Base-by-base conservation (phyloP, 2,113 vertebrate genomes). In the Pterocles orientalis region DNA sequence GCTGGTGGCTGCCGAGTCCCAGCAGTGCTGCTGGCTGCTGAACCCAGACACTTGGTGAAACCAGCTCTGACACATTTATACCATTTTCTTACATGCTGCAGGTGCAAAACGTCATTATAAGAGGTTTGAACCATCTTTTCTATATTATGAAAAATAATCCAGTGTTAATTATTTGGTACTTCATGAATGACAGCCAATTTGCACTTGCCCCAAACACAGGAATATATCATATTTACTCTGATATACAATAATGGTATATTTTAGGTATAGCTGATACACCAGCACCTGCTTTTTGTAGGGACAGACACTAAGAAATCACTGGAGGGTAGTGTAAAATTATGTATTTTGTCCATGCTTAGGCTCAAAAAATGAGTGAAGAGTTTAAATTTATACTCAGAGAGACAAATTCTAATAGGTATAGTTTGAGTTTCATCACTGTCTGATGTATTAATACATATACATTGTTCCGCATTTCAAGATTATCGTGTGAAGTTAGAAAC, bases 21-120 rank as follows among this genome's bases (percentile, higher is more conserved):
- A 0, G 43, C 28, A 9, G 18, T 28, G 70, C 43, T 33, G 47
- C 77, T 26, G 43, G 26, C 26, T 47, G 75, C 39, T 23, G 45
- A 23, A 13, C 31, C 39, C 41, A 57, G 41, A 31, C 29, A 7
- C 18, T 20, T 17, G 24, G 23, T 33, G 53, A 33, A 71, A 64
- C 31, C 13, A 29, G 6, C 25, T 53, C 29, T 0, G 2, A 28
- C 9, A 5, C 2, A 0, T 41, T 48, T 34, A 16, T 41, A 43
- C 7, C 8, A 1, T 61, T n/a, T 34, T 20, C 18, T 60, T 31
- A 7, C 5, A 1, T 10, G 17, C 29, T 88, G 53, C 15, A 18
- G 26, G 29, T 5, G 15, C 17, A 60, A 71, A 34, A 7, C 12
- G 6, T 47, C 29, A 5, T 58, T 47, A 23, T n/a, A 45, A 82